Evolutionary conservation across 2,797 vertebrate species (phyloP).

Genomic region (Sardinella longiceps): DNA sequence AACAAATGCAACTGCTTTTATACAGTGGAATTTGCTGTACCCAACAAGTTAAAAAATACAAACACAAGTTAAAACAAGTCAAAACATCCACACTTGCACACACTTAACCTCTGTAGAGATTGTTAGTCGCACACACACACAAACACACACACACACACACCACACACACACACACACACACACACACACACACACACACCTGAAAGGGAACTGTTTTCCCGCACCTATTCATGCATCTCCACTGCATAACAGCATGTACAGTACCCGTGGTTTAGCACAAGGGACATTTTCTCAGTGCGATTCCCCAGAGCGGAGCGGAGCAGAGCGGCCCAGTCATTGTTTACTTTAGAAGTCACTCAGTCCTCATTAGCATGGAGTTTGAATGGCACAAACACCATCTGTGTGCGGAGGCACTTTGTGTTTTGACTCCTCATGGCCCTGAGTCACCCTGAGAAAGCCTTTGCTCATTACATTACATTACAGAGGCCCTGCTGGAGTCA

Average conservation of each 20-base stretch:
- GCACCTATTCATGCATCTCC: not conserved
- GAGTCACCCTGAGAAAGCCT: slow-evolving; percentile 11
- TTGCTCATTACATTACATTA: not conserved
- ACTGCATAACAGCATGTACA: not conserved
- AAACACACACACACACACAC: no score
- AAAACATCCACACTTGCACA: no score
- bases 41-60: no score
- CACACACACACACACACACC: not conserved
- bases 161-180: slow-evolving; percentile 4
- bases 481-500: not conserved
- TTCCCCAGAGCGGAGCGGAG: not conserved
- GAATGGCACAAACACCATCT: not conserved
- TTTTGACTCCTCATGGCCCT: not conserved
- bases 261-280: not conserved
- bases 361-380: not conserved
- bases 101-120: no score
- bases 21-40: not conserved
- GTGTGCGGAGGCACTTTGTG: not conserved
- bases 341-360: not conserved
- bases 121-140: no score
- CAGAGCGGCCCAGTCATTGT: not conserved
- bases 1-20: not conserved
- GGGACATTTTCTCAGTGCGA: not conserved
- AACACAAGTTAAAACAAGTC: no score
- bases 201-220: not conserved